A percentile compares a stretch with the other conserved stretches of the same genome.
Evolutionary conservation across 2,797 vertebrate genomes (phyloP).

Genomic region (Argentina silus): DNA sequence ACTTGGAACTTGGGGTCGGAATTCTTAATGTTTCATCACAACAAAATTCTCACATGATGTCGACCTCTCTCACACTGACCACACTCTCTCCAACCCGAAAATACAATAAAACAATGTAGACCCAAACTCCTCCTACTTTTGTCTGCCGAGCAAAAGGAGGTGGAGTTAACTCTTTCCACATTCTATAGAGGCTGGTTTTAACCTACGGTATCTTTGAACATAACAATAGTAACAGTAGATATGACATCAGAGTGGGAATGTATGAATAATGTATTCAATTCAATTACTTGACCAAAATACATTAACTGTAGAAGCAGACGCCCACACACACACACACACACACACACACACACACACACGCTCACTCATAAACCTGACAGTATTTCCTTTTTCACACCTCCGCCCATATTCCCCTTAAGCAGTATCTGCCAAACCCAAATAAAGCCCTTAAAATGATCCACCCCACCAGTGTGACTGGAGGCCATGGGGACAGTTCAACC

Average conservation of each 20-base stretch:
- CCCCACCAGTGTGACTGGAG: conserved; percentile 1
- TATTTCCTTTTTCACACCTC: no score
- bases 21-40: conserved; percentile 31
- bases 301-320: no score
- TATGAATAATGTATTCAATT: no score
- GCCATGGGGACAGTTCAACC: conserved; percentile 34
- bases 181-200: no score
- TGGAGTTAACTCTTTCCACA: conserved; percentile 38
- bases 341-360: no score
- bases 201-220: no score
- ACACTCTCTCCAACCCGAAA: background rate
- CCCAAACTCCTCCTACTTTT: conserved; percentile 58
- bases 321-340: background rate
- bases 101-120: conserved; percentile 29
- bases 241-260: no score
- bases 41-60: conserved; percentile 30
- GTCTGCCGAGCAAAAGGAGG: conserved; percentile 28
- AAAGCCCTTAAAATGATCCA: background rate
- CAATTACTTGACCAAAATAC: no score
- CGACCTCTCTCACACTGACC: conserved; percentile 11
- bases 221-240: no score
- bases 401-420: no score
- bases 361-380: no score
- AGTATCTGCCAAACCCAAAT: background rate
- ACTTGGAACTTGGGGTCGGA: background rate